Conservation (phyloP, 2,888 invertebrate species). For the Ischnus inquisitorius region DNA sequence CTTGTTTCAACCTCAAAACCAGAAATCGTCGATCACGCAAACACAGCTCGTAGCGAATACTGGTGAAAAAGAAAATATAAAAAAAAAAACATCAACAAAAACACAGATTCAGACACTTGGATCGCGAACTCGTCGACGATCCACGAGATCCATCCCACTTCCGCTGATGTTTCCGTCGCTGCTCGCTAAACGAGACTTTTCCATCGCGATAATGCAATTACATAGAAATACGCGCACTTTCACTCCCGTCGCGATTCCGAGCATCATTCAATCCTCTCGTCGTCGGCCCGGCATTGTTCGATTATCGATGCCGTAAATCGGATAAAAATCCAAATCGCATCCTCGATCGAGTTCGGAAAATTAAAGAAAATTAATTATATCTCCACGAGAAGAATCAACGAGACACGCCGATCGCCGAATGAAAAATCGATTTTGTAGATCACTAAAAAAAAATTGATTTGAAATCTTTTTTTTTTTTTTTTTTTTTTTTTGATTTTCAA, state of each 20-base stretch:
- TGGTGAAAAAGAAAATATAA: neutral
- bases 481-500: neutral
- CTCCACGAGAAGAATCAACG: neutral
- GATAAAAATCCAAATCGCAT: neutral
- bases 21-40: conserved; percentile 11
- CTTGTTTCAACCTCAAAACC: neutral
- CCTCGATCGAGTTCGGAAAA: neutral
- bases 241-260: conserved; percentile 35
- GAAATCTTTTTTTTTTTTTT: neutral
- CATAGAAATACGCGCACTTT: conserved; percentile 41
- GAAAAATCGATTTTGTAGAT: neutral
- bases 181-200: conserved; percentile 45
- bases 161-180: conserved; percentile 15
- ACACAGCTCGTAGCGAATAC: neutral
- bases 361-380: neutral
- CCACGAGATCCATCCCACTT: conserved; percentile 46
- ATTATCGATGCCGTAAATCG: neutral
- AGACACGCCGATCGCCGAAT: neutral
- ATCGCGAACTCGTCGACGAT: conserved; percentile 52
- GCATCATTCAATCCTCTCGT: conserved; percentile 7
- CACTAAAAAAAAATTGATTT: neutral
- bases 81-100: neutral
- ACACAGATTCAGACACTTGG: conserved; percentile 28
- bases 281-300: neutral
- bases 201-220: conserved; percentile 48